Evolutionary conservation across 2,888 invertebrate genomes (phyloP).

Genomic region (Kuschelorhynchus macadamiae): DNA sequence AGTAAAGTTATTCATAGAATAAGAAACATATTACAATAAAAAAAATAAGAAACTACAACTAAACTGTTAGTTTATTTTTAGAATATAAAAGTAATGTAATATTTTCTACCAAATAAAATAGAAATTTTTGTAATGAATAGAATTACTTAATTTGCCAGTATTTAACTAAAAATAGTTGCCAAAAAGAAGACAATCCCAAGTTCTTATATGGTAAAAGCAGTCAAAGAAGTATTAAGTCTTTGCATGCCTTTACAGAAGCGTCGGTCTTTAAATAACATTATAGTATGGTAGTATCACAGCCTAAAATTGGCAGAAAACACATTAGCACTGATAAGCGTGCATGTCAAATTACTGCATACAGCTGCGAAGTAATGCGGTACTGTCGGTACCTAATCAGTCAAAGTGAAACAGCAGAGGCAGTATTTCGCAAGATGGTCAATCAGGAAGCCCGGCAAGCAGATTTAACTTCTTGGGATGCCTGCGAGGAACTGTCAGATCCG

Average conservation of each 20-base stretch:
- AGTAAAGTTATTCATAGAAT: too few relatives aligned
- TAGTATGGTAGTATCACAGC: neutral
- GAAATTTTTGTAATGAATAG: too few relatives aligned
- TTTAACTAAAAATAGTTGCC: too few relatives aligned
- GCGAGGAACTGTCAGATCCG: constrained; percentile 31
- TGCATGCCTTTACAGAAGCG: constrained; percentile 1
- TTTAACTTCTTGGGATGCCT: constrained; percentile 28
- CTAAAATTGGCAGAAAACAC: constrained; percentile 21
- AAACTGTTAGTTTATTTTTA: too few relatives aligned
- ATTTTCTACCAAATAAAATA: too few relatives aligned
- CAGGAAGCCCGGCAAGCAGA: constrained; percentile 24
- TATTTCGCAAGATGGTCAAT: constrained; percentile 36
- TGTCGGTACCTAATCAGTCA: constrained; percentile 43
- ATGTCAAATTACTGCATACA: constrained; percentile 20
- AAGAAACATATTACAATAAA: too few relatives aligned
- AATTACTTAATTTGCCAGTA: too few relatives aligned
- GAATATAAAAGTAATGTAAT: too few relatives aligned
- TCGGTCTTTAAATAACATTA: neutral
- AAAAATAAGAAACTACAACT: too few relatives aligned
- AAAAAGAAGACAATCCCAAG: too few relatives aligned
- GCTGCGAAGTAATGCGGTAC: constrained; percentile 16
- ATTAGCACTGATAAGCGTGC: constrained; percentile 30
- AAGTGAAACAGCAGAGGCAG: constrained; percentile 25
- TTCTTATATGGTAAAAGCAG: too few relatives aligned
- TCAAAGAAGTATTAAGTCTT: neutral